phyloP scores from a whole-genome alignment of 2,113 vertebrate species.

The Zosterops pallidus region DNA sequence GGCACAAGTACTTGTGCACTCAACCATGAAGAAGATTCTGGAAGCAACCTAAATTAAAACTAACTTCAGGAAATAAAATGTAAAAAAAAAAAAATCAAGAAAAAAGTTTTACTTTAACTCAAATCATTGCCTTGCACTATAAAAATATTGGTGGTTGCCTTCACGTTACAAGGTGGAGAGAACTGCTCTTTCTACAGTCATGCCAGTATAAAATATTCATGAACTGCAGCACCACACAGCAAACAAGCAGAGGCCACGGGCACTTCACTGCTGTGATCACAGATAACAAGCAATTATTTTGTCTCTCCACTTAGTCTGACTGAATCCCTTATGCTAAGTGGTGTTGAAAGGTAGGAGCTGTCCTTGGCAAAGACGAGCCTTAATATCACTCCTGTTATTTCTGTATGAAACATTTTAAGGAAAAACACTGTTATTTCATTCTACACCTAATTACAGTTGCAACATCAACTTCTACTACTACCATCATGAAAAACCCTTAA shows the following conservation, averaged over 20 bases:
- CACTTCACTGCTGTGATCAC: slow-evolving; percentile 31
- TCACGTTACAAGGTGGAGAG: neutral
- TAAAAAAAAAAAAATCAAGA: neutral
- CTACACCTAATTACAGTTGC: neutral
- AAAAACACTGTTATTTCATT: neutral
- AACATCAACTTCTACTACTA: neutral
- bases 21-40: neutral
- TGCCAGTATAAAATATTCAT: slow-evolving; percentile 57
- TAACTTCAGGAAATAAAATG: neutral
- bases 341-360: neutral
- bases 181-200: neutral
- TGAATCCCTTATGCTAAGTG: neutral
- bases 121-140: neutral
- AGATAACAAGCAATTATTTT: slow-evolving; percentile 23
- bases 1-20: neutral
- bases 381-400: neutral
- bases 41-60: neutral
- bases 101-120: neutral
- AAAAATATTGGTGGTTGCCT: neutral
- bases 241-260: slow-evolving; percentile 12
- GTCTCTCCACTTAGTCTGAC: neutral
- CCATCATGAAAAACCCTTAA: neutral
- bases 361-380: neutral
- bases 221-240: slow-evolving; percentile 28
- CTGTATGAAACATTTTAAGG: neutral